Evolutionary conservation across 2,113 vertebrate genomes (phyloP).

Genomic region (Macquaria australasica): DNA sequence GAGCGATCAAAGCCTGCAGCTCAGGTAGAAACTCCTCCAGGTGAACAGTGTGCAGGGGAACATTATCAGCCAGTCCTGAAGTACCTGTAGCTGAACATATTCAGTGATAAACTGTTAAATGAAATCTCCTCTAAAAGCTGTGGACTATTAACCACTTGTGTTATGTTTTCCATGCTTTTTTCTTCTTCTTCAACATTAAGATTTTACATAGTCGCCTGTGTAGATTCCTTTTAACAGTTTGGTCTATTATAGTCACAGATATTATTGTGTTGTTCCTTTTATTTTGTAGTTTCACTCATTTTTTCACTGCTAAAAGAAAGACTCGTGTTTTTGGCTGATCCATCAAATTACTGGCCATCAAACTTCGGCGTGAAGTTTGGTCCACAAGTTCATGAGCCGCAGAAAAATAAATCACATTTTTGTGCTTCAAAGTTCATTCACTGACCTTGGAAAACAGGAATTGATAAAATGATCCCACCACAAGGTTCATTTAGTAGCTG

Average conservation of each 20-base stretch:
- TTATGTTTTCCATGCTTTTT: too few species aligned
- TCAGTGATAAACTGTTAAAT: not conserved
- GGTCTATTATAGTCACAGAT: not conserved
- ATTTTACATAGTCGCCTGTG: not conserved
- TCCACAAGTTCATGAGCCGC: too few species aligned
- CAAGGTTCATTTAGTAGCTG: not conserved
- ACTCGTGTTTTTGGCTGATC: too few species aligned
- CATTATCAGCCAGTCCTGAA: constrained; percentile 12
- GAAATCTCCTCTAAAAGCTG: not conserved
- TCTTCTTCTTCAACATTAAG: too few species aligned
- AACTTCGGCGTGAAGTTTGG: too few species aligned
- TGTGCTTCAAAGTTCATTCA: not conserved
- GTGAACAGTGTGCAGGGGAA: constrained; percentile 70
- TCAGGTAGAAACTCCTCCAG: constrained; percentile 77
- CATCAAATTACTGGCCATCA: too few species aligned
- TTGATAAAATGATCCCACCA: not conserved
- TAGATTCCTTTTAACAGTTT: not conserved
- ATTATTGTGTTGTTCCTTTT: not conserved
- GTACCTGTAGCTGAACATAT: not conserved
- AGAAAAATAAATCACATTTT: too few species aligned
- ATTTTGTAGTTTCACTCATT: not conserved
- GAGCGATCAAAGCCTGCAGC: constrained; percentile 78
- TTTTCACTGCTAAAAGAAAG: not conserved
- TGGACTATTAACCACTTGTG: not conserved
- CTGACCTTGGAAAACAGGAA: not conserved